Evolutionary conservation across 1,140 invertebrate genomes (phyloP), one percentile per base, ranked within the genome.

Genomic region (Saccostrea echinata): DNA sequence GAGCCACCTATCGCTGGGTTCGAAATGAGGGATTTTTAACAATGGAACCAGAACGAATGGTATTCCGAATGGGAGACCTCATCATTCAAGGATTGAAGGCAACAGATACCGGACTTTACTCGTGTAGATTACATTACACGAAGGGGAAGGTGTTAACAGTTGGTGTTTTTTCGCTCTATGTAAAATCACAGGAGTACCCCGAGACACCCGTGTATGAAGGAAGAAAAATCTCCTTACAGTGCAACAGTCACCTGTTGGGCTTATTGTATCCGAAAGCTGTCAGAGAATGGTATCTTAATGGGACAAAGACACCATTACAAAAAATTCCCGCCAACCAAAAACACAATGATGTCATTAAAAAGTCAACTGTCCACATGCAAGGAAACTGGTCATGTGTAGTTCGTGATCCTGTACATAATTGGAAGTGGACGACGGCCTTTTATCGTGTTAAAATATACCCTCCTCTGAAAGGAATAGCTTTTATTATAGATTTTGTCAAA

Each of bases 41-140:
- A 13, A 86, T 86, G 16, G 85, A 86, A 68, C 52, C 51, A 51
- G 85, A 86, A 21, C 68, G 85, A 0, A 86, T 86, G 85, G 68
- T 86, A 55, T 86, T 71, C 71, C 85, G 71, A 68, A 52, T 86
- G 85, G 85, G 85, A 33, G 27, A 55, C 9, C 51, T 86, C 21
- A 13, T 76, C 27, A 86, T 86, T 55, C 85, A 86, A 80, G 51
- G 27, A 11, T 53, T 86, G 80, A 80, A 57, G 52, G 30, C 85
- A 27, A 53, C 85, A 51, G 85, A 86, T 30, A 71, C 68, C 1
- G 85, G 85, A 13, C 35, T 86, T 52, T 86, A 80, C 18, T 55
- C 71, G 43, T 86, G 85, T 33, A 27, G 71, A 16, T 27, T 86
- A 3, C 61, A 86, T 71, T 86, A 86, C 27, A 71, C 64, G 18